These are phyloP conservation scores for Caenorhabditis sp. DNA, from an alignment of 2,888 invertebrate genomes.

Conservation along the genomic window DNA sequence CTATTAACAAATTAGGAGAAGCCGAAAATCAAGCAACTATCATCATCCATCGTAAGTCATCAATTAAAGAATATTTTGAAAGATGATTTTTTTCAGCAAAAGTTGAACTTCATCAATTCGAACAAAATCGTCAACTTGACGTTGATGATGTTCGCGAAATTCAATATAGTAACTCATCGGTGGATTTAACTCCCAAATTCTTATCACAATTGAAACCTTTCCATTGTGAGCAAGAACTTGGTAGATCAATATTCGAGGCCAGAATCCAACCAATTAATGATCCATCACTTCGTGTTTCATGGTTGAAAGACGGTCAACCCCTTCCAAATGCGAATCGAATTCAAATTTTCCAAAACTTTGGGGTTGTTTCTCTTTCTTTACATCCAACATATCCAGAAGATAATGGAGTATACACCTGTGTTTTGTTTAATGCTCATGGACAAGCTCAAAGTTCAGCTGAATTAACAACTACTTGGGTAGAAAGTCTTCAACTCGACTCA, in stretches of 20 bases:
- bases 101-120: conserved; percentile 46
- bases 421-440: conserved; percentile 76
- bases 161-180: conserved; percentile 49
- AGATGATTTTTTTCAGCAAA: conserved; percentile 34
- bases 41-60: conserved; percentile 54
- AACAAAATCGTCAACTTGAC: conserved; percentile 55
- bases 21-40: conserved; percentile 80
- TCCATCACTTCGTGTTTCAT: conserved; percentile 79
- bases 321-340: conserved; percentile 73
- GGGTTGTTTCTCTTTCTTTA: conserved; percentile 68
- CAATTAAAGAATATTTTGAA: not conserved
- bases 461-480: conserved; percentile 58
- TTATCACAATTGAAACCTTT: conserved; percentile 55
- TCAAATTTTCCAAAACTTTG: conserved; percentile 69
- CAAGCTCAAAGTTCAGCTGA: conserved; percentile 66
- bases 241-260: conserved; percentile 91
- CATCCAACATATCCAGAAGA: conserved; percentile 83
- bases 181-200: conserved; percentile 59
- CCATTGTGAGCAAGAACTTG: conserved; percentile 74
- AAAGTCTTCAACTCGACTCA: conserved; percentile 78
- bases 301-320: conserved; percentile 73
- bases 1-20: conserved; percentile 92
- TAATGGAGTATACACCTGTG: conserved; percentile 82
- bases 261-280: conserved; percentile 91
- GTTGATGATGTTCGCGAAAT: conserved; percentile 69